phyloP scores from a whole-genome alignment of 1,140 invertebrate species.

The Drosophila suzukii region DNA sequence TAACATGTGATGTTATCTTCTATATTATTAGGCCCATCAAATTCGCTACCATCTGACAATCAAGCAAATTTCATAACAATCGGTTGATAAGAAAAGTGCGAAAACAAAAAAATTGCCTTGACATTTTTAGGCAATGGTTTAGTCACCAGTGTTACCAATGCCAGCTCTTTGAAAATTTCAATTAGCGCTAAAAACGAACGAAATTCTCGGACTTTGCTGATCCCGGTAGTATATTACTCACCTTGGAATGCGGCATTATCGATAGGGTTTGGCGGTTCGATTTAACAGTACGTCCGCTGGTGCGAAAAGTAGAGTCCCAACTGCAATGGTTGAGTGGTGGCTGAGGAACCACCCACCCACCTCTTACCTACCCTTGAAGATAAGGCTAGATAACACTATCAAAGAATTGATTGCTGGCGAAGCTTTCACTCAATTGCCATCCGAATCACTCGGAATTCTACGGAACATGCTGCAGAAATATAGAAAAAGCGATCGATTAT shows the following conservation, averaged over 20 bases:
- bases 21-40: constrained; percentile 24
- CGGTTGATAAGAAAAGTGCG: constrained; percentile 15
- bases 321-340: constrained; percentile 23
- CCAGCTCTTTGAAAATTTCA: not conserved
- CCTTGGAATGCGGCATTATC: constrained; percentile 41
- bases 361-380: constrained; percentile 14
- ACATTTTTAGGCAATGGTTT: constrained; percentile 8
- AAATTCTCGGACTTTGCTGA: constrained; percentile 12
- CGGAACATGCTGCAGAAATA: not conserved
- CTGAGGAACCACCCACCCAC: not conserved
- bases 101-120: constrained; percentile 5
- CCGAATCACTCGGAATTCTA: constrained; percentile 5
- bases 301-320: constrained; percentile 19
- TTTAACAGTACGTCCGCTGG: constrained; percentile 17
- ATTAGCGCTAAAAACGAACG: constrained; percentile 11
- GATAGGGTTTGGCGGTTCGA: not conserved
- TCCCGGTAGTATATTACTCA: constrained; percentile 25
- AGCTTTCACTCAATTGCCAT: constrained; percentile 46
- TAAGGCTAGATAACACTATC: constrained; percentile 68
- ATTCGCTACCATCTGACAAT: constrained; percentile 16
- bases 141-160: constrained; percentile 7
- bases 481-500: constrained; percentile 2
- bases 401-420: constrained; percentile 46
- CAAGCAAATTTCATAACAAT: constrained; percentile 24
- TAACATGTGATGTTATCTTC: constrained; percentile 11